Conservation (phyloP, 2,113 vertebrate genomes). For the Proteles cristata region DNA sequence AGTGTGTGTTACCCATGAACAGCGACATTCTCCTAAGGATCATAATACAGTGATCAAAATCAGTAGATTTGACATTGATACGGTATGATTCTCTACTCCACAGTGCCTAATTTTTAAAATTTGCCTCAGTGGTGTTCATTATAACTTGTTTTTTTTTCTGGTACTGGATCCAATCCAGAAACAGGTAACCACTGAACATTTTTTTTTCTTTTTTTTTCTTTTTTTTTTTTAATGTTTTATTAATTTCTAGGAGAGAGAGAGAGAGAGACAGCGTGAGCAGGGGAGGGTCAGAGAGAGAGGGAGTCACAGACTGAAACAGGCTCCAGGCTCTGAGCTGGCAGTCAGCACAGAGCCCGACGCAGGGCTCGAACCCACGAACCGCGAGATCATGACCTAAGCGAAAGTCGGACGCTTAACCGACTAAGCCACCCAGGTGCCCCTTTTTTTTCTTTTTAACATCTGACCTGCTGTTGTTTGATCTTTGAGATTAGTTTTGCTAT, state of each 20-base stretch:
- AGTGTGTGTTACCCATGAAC: not conserved
- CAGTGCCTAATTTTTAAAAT: not conserved
- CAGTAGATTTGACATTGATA: not conserved
- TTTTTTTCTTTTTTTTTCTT: not conserved
- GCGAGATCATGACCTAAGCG: no score
- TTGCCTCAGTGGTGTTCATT: not conserved
- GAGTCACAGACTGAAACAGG: no score
- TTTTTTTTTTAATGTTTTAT: no score
- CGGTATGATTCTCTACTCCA: not conserved
- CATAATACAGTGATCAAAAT: not conserved
- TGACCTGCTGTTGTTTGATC: not conserved
- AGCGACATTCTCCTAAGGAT: not conserved
- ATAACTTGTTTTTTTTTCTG: not conserved
- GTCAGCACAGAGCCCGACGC: no score
- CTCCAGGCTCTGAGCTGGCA: no score
- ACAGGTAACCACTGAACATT: not conserved
- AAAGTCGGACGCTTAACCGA: no score
- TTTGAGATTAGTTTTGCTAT: not conserved
- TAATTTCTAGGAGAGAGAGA: no score
- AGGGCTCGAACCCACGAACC: no score
- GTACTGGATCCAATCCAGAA: not conserved
- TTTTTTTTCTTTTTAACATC: not conserved
- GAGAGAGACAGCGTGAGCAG: no score
- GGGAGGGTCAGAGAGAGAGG: no score
- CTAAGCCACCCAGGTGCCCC: no score